A percentile compares a stretch with the other conserved stretches of the same genome.
phyloP scores from a whole-genome alignment of 2,888 invertebrate species.

The Drosophila algonquin region DNA sequence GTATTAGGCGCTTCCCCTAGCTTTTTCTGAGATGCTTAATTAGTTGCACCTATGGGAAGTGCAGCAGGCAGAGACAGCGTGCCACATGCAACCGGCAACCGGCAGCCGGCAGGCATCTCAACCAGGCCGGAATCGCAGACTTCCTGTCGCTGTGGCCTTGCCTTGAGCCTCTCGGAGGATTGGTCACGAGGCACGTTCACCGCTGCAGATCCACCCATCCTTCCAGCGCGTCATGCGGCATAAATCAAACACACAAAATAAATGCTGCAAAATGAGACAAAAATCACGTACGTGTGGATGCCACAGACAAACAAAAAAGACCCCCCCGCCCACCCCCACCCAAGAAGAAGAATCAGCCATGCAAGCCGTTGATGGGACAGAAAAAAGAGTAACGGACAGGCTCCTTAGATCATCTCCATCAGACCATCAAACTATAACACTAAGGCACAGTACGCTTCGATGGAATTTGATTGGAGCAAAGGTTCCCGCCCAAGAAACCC shows the following conservation, averaged over 20 bases:
- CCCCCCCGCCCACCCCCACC: too few species aligned
- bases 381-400: too few species aligned
- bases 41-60: conserved; percentile 39
- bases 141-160: conserved; percentile 10
- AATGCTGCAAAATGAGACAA: conserved; percentile 59
- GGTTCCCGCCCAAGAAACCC: too few species aligned
- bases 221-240: conserved; percentile 3
- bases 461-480: too few species aligned
- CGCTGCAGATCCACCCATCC: conserved; percentile 30
- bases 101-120: conserved; percentile 5
- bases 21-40: conserved; percentile 12
- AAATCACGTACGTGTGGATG: conserved; percentile 66
- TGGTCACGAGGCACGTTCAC: conserved; percentile 44
- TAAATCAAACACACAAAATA: conserved; percentile 50
- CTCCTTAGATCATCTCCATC: too few species aligned
- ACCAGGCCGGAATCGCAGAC: conserved; percentile 12
- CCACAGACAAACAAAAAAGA: conserved; percentile 12
- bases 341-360: background rate
- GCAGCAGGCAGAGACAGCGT: conserved; percentile 32
- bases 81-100: background rate
- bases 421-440: too few species aligned
- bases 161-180: background rate
- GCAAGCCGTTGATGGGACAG: background rate
- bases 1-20: conserved; percentile 28
- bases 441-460: too few species aligned